Percentiles rank a stretch among this genome's conserved stretches.
phyloP scores from a whole-genome alignment of 2,797 vertebrate genomes.

The Coendou prehensilis region DNA sequence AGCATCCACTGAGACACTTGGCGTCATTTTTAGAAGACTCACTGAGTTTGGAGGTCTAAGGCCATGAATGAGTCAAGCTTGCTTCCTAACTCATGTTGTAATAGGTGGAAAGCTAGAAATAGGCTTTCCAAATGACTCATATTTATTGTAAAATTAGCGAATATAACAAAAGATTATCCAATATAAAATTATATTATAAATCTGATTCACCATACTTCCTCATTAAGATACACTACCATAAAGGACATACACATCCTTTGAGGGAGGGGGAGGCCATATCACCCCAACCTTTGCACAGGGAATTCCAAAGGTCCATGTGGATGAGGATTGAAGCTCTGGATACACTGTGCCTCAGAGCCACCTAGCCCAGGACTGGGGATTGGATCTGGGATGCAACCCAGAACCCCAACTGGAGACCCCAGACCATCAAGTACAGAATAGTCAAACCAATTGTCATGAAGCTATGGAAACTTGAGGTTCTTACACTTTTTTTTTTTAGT shows the following conservation, averaged over 20 bases:
- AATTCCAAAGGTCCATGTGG: neutral
- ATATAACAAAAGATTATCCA: constrained; percentile 34
- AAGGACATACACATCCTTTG: neutral
- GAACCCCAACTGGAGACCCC: neutral
- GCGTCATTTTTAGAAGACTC: neutral
- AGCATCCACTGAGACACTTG: neutral
- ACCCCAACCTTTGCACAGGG: neutral
- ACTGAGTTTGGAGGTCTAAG: neutral
- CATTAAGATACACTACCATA: neutral
- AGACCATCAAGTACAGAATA: neutral
- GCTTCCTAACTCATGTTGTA: neutral
- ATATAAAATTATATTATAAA: constrained; percentile 3
- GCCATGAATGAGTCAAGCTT: neutral
- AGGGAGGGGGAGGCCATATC: neutral
- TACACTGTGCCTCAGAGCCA: neutral
- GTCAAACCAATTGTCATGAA: neutral
- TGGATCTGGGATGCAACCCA: neutral
- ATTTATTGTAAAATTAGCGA: constrained; percentile 57
- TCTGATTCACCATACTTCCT: constrained; percentile 15
- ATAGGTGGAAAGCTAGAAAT: neutral
- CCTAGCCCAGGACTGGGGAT: neutral
- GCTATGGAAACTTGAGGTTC: neutral
- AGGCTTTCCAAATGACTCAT: constrained; percentile 25
- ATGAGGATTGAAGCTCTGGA: neutral
- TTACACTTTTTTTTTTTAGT: neutral